Evolutionary conservation across 1,140 invertebrate genomes (phyloP), one percentile per base, ranked within the genome.

Genomic region (Ptiloglossa arizonensis): DNA sequence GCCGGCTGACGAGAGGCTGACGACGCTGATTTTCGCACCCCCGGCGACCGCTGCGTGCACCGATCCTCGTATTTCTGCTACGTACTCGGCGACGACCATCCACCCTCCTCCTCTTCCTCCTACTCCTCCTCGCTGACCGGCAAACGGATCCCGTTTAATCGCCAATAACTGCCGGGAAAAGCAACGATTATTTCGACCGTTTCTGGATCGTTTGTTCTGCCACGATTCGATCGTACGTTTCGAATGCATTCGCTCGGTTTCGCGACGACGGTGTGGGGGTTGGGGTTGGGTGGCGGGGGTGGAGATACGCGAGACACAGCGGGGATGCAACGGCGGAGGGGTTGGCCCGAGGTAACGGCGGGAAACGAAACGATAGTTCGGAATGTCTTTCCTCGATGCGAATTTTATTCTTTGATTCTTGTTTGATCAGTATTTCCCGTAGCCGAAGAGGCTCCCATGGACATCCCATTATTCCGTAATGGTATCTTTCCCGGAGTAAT

Each of bases 1-100:
- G 46, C 68, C 48, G 35, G 17, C 64, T 66, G 81, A 86, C 80
- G 83, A 84, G 82, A 75, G 84, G 73, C 79, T 81, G 85, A 80
- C 79, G 83, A 82, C 81, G 75, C 79, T 41, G 78, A 71, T 78
- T 74, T 71, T 80, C 79, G 71, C 86, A 74, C 75, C 73, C n/a
- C 77, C 66, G 27, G 48, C 29, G 56, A 79, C 6, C 54, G n/a
- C 17, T 29, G 32, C 44, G 62, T 32, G 27, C 46, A 29, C 15
- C 38, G 19, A 29, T 54, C 44, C 22, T 5, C 52, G n/a, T 38
- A 69, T 68, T 35, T 54, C 44, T 46, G 13, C 2, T 67, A 72
- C 67, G 32, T 46, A 60, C 38, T 19, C 17, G n/a, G 35, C 60
- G 52, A 64, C 63, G 48, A 22, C n/a, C n/a, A n/a, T n/a, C n/a